Percentiles rank a stretch among this genome's conserved stretches.
These are phyloP conservation scores for Antennarius maculatus DNA, from an alignment of 2,797 vertebrate species.

Conservation along the genomic window DNA sequence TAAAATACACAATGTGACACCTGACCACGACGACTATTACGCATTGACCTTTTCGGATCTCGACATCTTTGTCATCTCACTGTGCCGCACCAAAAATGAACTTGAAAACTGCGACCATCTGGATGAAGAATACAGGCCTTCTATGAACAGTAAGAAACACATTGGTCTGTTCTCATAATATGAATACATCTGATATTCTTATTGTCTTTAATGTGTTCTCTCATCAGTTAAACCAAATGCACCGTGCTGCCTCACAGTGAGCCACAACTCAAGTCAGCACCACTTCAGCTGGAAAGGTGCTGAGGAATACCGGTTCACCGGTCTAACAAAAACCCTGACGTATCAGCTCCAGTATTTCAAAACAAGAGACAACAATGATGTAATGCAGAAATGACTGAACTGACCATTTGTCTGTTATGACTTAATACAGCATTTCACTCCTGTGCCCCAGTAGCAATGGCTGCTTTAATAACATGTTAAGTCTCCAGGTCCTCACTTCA, in stretches of 20 bases:
- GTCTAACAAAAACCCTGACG: not conserved
- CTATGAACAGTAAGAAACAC: slow-evolving; percentile 58
- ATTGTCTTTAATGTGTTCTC: slow-evolving; percentile 10
- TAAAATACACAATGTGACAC: rapidly evolving
- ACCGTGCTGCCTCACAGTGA: slow-evolving; percentile 66
- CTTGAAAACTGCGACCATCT: slow-evolving; percentile 27
- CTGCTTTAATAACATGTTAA: not conserved
- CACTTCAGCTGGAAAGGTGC: slow-evolving; percentile 76
- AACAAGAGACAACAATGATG: slow-evolving; percentile 23
- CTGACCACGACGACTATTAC: rapidly evolving
- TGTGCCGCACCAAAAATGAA: slow-evolving; percentile 35
- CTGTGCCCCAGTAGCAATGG: no score
- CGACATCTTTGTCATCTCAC: slow-evolving; percentile 39
- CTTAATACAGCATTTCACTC: no score
- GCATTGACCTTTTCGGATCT: not conserved
- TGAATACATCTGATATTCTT: not conserved
- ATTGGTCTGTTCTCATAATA: not conserved
- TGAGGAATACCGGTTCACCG: not conserved
- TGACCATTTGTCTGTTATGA: not conserved
- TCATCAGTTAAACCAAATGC: slow-evolving; percentile 73
- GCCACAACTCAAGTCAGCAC: slow-evolving; percentile 38
- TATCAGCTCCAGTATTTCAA: slow-evolving; percentile 67
- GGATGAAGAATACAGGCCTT: slow-evolving; percentile 10
- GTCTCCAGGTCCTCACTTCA: no score
- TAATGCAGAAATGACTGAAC: slow-evolving; percentile 12